A percentile compares a stretch with the other conserved stretches of the same genome.
Conservation (phyloP, 2,113 vertebrate genomes). For the Candoia aspera region DNA sequence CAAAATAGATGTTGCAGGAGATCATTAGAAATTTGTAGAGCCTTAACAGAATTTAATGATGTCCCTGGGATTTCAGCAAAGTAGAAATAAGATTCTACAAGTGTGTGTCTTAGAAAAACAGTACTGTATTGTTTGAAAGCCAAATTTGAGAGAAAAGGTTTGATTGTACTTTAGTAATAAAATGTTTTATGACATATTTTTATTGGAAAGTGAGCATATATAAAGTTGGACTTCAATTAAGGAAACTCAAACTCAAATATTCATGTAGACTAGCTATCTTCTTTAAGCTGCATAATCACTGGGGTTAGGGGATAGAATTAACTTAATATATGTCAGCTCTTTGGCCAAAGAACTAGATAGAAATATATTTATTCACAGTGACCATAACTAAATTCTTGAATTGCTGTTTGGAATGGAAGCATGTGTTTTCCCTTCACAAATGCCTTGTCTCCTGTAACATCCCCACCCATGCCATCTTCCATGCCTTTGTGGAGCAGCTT, state of each 20-base stretch:
- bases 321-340: too few relatives aligned
- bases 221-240: constrained; percentile 1
- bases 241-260: neutral
- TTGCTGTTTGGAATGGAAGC: too few relatives aligned
- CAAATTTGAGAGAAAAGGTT: neutral
- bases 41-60: constrained; percentile 6
- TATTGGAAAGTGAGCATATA: neutral
- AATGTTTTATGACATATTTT: constrained; percentile 6
- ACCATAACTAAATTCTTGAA: too few relatives aligned
- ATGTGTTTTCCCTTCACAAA: neutral
- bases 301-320: too few relatives aligned
- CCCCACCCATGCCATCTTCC: neutral
- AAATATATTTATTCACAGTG: too few relatives aligned
- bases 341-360: too few relatives aligned
- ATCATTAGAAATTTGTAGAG: constrained; percentile 13
- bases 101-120: constrained; percentile 8
- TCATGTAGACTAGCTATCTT: too few relatives aligned
- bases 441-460: neutral
- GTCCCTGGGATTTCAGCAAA: constrained; percentile 11
- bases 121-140: constrained; percentile 26
- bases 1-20: constrained; percentile 43
- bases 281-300: too few relatives aligned
- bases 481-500: neutral
- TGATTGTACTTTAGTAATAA: constrained; percentile 11
- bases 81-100: neutral